Evolutionary conservation across 2,113 vertebrate species (phyloP).

Genomic region (Taurulus bubalis): DNA sequence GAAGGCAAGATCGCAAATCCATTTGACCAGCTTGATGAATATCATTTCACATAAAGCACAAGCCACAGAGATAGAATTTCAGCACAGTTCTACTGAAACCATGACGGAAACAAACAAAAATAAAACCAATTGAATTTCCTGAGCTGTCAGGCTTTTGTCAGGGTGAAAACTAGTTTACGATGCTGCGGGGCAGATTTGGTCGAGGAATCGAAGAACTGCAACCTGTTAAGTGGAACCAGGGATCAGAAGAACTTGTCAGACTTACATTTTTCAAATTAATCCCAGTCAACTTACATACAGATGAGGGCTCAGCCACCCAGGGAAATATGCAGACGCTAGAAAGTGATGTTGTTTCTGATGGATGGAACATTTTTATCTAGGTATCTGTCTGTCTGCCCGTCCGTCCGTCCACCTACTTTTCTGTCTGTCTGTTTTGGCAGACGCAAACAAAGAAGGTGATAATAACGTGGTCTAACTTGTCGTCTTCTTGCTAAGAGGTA

Average conservation of each 20-base stretch:
- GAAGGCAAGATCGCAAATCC: slow-evolving; percentile 34
- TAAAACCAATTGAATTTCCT: slow-evolving; percentile 39
- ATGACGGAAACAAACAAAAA: slow-evolving; percentile 48
- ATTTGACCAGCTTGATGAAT: slow-evolving; percentile 43
- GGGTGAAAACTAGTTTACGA: slow-evolving; percentile 39
- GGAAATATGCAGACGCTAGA: slow-evolving; percentile 31
- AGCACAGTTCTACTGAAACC: slow-evolving; percentile 5
- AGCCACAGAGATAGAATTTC: slow-evolving; percentile 4
- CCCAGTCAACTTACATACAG: slow-evolving; percentile 48
- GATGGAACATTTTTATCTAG: slow-evolving; percentile 34
- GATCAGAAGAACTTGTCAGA: slow-evolving; percentile 70
- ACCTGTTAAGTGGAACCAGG: slow-evolving; percentile 53
- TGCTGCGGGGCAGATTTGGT: slow-evolving; percentile 37
- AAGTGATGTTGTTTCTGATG: slow-evolving; percentile 25
- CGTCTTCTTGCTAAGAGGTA: slow-evolving; percentile 35
- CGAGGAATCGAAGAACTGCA: slow-evolving; percentile 34
- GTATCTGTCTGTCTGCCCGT: slow-evolving; percentile 1
- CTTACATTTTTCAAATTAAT: slow-evolving; percentile 68
- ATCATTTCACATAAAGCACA: slow-evolving; percentile 21
- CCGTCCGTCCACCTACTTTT: neutral
- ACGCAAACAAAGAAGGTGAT: slow-evolving; percentile 37
- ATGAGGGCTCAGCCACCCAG: slow-evolving; percentile 37
- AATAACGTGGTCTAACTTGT: slow-evolving; percentile 48
- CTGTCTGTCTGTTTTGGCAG: slow-evolving; percentile 2
- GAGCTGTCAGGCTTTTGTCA: slow-evolving; percentile 36